Conservation (phyloP, 2,113 vertebrate genomes). For the Falcunculus frontatus region DNA sequence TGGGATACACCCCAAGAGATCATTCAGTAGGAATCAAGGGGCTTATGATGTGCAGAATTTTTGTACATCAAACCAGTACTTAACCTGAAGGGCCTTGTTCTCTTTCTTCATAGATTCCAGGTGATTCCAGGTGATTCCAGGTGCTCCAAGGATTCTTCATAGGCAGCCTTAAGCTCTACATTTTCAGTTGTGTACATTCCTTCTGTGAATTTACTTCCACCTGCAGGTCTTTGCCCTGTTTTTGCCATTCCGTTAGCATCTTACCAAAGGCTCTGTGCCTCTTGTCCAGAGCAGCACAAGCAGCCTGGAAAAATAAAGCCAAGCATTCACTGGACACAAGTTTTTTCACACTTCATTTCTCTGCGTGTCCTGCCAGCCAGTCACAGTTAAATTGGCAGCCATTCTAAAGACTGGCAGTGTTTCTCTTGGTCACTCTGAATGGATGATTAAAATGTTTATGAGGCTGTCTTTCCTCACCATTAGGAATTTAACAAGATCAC, state of each 20-base stretch:
- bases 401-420: not conserved
- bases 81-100: slow-evolving; percentile 71
- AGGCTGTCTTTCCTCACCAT: slow-evolving; percentile 30
- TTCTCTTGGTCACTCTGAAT: slow-evolving; percentile 38
- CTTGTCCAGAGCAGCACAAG: slow-evolving; percentile 74
- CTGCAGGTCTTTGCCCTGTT: slow-evolving; percentile 74
- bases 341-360: slow-evolving; percentile 16
- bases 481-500: slow-evolving; percentile 50
- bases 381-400: slow-evolving; percentile 25
- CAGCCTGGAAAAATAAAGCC: slow-evolving; percentile 56
- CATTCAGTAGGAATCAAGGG: not conserved
- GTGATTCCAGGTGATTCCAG: slow-evolving; percentile 67
- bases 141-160: slow-evolving; percentile 70
- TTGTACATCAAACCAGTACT: not conserved
- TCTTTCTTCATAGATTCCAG: slow-evolving; percentile 66
- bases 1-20: not conserved
- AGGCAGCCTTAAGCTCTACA: slow-evolving; percentile 69
- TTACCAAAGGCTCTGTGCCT: slow-evolving; percentile 73
- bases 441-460: slow-evolving; percentile 49
- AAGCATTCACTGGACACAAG: not conserved
- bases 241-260: slow-evolving; percentile 70
- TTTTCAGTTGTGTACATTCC: slow-evolving; percentile 71
- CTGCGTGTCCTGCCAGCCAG: not conserved
- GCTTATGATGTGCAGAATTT: not conserved
- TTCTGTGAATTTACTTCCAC: slow-evolving; percentile 73